Evolutionary conservation across 2,888 invertebrate species (phyloP).

Genomic region (Lithophane socia): DNA sequence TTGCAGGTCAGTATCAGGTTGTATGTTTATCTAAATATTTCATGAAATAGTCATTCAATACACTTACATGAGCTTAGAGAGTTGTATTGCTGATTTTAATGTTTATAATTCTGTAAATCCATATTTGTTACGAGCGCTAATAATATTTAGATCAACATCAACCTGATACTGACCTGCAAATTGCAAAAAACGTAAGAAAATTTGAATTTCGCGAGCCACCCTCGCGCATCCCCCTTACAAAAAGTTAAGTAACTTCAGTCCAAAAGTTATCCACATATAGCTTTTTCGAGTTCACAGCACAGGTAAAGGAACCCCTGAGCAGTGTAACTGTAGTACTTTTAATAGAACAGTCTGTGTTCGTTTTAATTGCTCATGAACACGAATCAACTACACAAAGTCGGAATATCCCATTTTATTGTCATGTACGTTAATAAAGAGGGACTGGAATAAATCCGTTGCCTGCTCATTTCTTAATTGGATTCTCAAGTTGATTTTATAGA

Average conservation of each 20-base stretch:
- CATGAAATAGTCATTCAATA: too few species aligned
- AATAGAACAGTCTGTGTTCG: constrained; percentile 60
- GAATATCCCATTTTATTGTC: constrained; percentile 80
- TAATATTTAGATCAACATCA: too few species aligned
- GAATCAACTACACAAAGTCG: constrained; percentile 72
- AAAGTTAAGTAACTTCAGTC: background rate
- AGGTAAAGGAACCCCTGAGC: constrained; percentile 15
- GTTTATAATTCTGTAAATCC: too few species aligned
- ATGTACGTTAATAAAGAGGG: constrained; percentile 84
- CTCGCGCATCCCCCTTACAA: background rate
- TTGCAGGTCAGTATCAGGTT: too few species aligned
- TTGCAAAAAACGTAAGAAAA: too few species aligned
- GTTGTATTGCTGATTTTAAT: too few species aligned
- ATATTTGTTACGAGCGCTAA: too few species aligned
- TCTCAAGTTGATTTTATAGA: constrained; percentile 88
- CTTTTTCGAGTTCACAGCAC: constrained; percentile 25
- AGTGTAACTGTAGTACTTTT: constrained; percentile 45
- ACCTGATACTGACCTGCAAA: too few species aligned
- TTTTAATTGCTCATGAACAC: constrained; percentile 72
- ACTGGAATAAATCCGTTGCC: constrained; percentile 83
- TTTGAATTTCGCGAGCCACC: too few species aligned
- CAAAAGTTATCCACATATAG: constrained; percentile 14
- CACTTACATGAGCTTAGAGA: too few species aligned
- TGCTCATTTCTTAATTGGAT: constrained; percentile 88
- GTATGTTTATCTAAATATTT: too few species aligned